Evolutionary conservation across 2,888 invertebrate species (phyloP).

Genomic region (Anarsia innoxiella): DNA sequence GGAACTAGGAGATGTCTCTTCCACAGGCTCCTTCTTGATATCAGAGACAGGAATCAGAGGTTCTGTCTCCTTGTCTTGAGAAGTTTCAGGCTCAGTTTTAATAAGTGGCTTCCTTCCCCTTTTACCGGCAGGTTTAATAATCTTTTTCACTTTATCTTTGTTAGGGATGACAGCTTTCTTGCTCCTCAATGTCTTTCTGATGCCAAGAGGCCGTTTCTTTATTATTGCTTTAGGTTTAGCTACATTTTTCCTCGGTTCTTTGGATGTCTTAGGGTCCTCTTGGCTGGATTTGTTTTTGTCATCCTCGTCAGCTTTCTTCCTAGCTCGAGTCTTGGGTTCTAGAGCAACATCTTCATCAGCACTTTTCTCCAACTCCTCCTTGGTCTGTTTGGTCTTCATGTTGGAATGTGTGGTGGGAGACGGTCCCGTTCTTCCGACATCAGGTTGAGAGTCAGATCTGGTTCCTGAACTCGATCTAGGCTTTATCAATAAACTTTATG

Average conservation of each 20-base stretch:
- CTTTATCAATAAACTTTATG: no score
- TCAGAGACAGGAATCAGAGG: slow-evolving; percentile 58
- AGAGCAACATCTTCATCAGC: slow-evolving; percentile 57
- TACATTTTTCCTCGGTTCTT: slow-evolving; percentile 54
- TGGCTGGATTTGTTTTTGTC: slow-evolving; percentile 50
- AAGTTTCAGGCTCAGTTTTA: slow-evolving; percentile 43
- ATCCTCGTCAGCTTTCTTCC: slow-evolving; percentile 67
- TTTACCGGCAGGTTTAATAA: slow-evolving; percentile 44
- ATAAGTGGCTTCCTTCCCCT: slow-evolving; percentile 52
- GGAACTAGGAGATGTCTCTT: slow-evolving; percentile 55
- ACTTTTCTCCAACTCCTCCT: slow-evolving; percentile 63
- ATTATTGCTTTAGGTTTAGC: slow-evolving; percentile 55
- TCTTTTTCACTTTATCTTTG: slow-evolving; percentile 56
- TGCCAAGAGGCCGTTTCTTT: slow-evolving; percentile 63
- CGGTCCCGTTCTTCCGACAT: slow-evolving; percentile 66
- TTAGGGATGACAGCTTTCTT: slow-evolving; percentile 48
- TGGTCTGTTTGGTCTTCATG: slow-evolving; percentile 70
- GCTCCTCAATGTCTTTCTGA: slow-evolving; percentile 60
- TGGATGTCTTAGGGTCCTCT: slow-evolving; percentile 64
- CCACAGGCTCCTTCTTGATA: slow-evolving; percentile 64
- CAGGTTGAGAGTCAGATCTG: slow-evolving; percentile 41
- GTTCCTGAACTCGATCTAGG: slow-evolving; percentile 26
- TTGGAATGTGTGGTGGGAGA: slow-evolving; percentile 68
- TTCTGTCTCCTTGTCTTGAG: slow-evolving; percentile 54
- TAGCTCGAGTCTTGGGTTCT: slow-evolving; percentile 67